Conservation (phyloP, 2,888 invertebrate species). For the Cantharis flavilabris region DNA sequence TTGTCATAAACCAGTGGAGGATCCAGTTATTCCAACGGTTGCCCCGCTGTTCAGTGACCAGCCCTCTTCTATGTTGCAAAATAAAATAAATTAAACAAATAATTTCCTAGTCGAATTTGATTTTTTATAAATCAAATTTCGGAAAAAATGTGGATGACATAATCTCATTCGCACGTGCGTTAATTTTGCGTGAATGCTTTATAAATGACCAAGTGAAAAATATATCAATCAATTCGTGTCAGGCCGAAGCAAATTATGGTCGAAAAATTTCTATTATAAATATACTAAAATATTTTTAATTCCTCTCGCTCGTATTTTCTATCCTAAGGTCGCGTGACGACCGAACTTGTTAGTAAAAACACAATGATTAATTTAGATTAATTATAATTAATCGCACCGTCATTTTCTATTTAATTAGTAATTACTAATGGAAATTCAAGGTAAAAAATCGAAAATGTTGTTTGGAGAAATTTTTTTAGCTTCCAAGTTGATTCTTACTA, state of each 20-base stretch:
- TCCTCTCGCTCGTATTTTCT: background rate
- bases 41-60: no score
- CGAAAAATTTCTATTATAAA: background rate
- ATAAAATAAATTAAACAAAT: no score
- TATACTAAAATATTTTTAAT: background rate
- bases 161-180: background rate
- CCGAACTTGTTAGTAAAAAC: background rate
- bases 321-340: background rate
- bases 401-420: background rate
- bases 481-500: background rate
- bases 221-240: background rate
- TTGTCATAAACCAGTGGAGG: no score
- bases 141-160: background rate
- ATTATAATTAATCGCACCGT: background rate
- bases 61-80: no score
- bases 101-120: no score
- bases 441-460: background rate
- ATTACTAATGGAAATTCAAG: background rate
- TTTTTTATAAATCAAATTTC: background rate
- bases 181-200: background rate
- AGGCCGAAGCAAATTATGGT: background rate
- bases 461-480: background rate
- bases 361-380: background rate
- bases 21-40: no score
- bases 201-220: background rate